These are phyloP conservation scores for Andrena bicolor DNA, from an alignment of 2,888 invertebrate species.

Conservation along the genomic window DNA sequence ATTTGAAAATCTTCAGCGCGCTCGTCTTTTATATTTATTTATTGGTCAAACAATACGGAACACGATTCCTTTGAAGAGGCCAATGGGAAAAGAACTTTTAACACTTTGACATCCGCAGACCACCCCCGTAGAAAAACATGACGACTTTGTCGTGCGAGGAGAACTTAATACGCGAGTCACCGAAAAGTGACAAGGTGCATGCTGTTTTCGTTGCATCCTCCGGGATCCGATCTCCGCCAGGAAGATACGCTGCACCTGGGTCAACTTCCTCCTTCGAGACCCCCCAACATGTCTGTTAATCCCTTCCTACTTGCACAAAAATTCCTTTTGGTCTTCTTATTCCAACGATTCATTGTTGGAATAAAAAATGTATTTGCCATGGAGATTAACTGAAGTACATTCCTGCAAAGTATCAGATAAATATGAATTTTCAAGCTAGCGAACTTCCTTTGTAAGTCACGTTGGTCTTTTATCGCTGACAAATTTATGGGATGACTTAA, in stretches of 20 bases:
- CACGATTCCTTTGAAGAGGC: slow-evolving; percentile 42
- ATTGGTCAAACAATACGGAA: slow-evolving; percentile 35
- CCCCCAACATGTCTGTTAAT: slow-evolving; percentile 74
- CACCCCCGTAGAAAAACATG: slow-evolving; percentile 70
- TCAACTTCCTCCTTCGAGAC: slow-evolving; percentile 81
- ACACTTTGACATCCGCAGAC: slow-evolving; percentile 62
- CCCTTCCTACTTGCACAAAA: slow-evolving; percentile 61
- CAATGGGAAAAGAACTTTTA: slow-evolving; percentile 31
- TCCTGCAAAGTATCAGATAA: too few relatives aligned
- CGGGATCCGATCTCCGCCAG: slow-evolving; percentile 70
- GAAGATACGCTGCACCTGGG: slow-evolving; percentile 78
- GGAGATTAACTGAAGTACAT: too few relatives aligned
- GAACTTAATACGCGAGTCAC: slow-evolving; percentile 75
- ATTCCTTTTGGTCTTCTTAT: background rate
- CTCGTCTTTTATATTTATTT: background rate
- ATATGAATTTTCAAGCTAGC: too few relatives aligned
- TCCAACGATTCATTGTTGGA: background rate
- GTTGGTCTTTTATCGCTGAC: too few relatives aligned
- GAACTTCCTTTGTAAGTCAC: too few relatives aligned
- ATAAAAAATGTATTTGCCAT: too few relatives aligned
- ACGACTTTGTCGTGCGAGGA: slow-evolving; percentile 49
- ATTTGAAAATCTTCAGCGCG: background rate
- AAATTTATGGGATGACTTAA: too few relatives aligned
- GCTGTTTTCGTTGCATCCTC: slow-evolving; percentile 77
- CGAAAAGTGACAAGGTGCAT: slow-evolving; percentile 74